A percentile compares a stretch with the other conserved stretches of the same genome.
phyloP scores from a whole-genome alignment of 2,888 invertebrate species.

The Zele albiditarsus region DNA sequence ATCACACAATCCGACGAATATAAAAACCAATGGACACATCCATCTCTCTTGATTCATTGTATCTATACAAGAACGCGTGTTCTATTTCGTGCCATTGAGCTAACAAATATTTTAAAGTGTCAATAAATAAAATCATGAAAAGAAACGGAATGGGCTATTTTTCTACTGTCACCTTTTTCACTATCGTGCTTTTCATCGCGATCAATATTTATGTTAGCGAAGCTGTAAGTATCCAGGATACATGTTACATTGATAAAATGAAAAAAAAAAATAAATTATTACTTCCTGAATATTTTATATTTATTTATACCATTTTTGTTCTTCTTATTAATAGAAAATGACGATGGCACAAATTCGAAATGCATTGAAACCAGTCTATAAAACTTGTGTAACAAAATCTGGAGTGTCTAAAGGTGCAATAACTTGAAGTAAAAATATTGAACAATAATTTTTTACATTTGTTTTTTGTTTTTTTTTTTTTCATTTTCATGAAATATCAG shows the following conservation, averaged over 20 bases:
- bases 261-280: slow-evolving; percentile 39
- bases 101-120: background rate
- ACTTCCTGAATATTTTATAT: no score
- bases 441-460: background rate
- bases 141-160: background rate
- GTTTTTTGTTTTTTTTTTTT: background rate
- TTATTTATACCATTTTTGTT: no score
- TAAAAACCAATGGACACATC: background rate
- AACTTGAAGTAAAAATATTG: background rate
- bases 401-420: slow-evolving; percentile 76
- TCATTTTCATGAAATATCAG: slow-evolving; percentile 44
- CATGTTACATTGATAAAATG: slow-evolving; percentile 48
- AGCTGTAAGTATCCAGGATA: slow-evolving; percentile 67
- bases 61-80: background rate
- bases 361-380: slow-evolving; percentile 78
- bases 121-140: slow-evolving; percentile 3
- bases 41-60: background rate
- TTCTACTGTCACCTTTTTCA: slow-evolving; percentile 50
- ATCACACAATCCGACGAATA: background rate
- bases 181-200: slow-evolving; percentile 32
- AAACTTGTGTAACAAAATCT: slow-evolving; percentile 79
- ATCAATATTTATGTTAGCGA: slow-evolving; percentile 71
- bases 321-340: slow-evolving; percentile 55
- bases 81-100: background rate
- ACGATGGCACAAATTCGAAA: slow-evolving; percentile 77